phyloP scores from a whole-genome alignment of 2,113 vertebrate species.

The Nannobrachium achirus region DNA sequence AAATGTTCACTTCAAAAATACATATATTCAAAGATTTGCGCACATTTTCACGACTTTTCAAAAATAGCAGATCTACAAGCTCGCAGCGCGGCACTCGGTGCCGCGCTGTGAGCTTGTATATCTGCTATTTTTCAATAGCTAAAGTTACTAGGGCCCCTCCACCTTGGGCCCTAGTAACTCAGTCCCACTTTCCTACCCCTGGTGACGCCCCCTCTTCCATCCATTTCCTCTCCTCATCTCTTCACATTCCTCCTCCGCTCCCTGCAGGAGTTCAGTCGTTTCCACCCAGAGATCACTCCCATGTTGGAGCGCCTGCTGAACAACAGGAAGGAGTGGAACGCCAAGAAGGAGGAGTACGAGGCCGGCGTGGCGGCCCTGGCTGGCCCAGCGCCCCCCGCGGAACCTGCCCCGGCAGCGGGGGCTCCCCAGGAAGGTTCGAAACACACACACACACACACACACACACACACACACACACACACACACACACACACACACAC shows the following conservation, averaged over 20 bases:
- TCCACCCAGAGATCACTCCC: conserved; percentile 83
- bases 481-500: neutral
- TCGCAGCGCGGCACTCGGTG: no score
- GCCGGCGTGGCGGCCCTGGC: conserved; percentile 77
- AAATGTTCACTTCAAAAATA: no score
- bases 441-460: conserved; percentile 7
- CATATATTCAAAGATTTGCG: no score
- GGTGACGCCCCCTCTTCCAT: neutral
- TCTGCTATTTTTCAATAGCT: no score
- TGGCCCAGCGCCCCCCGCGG: conserved; percentile 75
- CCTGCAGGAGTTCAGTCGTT: conserved; percentile 84
- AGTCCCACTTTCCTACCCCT: no score
- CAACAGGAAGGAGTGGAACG: conserved; percentile 86
- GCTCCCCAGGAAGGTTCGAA: conserved; percentile 69
- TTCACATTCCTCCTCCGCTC: neutral
- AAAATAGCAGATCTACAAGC: no score
- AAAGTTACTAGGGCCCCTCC: no score
- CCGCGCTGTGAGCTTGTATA: no score
- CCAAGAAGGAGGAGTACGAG: conserved; percentile 80
- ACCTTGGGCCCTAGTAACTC: no score
- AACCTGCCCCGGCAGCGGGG: conserved; percentile 18
- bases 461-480: conserved; percentile 5
- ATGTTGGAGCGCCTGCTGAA: conserved; percentile 83
- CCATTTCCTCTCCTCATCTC: neutral
- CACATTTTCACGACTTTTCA: no score